phyloP scores from a whole-genome alignment of 2,113 vertebrate genomes.

The Phalacrocorax aristotelis region DNA sequence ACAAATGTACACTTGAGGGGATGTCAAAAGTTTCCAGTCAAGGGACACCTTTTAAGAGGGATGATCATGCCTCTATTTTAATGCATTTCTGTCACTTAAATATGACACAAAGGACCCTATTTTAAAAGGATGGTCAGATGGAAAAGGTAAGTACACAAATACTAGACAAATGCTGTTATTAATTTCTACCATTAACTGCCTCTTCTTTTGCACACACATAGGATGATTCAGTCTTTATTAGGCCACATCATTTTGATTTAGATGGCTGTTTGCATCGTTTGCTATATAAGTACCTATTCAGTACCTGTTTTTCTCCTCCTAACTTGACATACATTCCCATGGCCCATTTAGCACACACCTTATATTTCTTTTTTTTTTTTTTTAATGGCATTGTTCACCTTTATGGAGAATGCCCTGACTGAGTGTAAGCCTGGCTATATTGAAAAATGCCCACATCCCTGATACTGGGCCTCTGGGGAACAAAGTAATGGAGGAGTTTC shows the following conservation, averaged over 20 bases:
- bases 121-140: not conserved
- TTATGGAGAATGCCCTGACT: not conserved
- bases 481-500: not conserved
- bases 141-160: not conserved
- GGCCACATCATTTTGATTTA: not conserved
- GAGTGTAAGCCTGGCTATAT: not conserved
- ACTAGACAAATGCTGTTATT: not conserved
- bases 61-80: not conserved
- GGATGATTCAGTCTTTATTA: not conserved
- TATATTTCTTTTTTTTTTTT: not conserved
- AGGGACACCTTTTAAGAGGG: not conserved
- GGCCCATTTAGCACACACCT: not conserved
- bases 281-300: not conserved
- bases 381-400: not conserved
- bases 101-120: not conserved
- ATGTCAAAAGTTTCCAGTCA: not conserved
- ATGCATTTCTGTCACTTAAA: not conserved
- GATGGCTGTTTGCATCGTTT: not conserved
- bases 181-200: not conserved
- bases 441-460: not conserved
- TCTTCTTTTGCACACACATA: not conserved
- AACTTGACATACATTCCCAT: not conserved
- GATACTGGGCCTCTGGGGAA: not conserved
- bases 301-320: not conserved
- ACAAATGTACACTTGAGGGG: not conserved